Evolutionary conservation across 2,797 vertebrate genomes (phyloP), one percentile per base, ranked within the genome.

Genomic region (Gastrophryne carolinensis): DNA sequence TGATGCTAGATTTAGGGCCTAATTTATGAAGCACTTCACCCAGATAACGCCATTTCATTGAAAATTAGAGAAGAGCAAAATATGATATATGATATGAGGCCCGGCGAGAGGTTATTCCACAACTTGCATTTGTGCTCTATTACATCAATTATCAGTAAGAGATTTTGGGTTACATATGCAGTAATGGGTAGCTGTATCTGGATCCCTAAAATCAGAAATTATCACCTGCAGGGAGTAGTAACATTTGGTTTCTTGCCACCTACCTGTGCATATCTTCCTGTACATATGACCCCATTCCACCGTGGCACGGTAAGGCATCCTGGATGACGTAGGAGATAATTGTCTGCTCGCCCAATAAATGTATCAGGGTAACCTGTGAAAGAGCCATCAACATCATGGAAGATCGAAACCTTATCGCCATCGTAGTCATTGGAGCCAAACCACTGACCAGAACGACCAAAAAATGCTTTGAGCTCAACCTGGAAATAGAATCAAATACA

Each of bases 391-490:
- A 84, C 75, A 1, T 81, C 86, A 5, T 78, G 83, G 70, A 82
- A 87, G 37, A 87, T 19, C 2, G 85, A 86, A 1, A 56, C 78
- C 65, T 82, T 85, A 82, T 87, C 87, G n/a, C 84, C 82, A 0
- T 86, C 85, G 0, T 62, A 73, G 53, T 80, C 70, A 0, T 81
- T 82, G 15, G 30, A 81, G 67, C 85, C 84, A 74, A 89, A 87
- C 84, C 87, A 85, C 61, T 81, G 79, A 2, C 80, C 86, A 0
- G 47, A 21, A 30, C 35, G 82, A 37, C 84, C 84, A 80, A 86
- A 85, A 75, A 85, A 80, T 9, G 81, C 81, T 52, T 83, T 78
- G 17, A 88, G 81, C 5, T 81, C 84, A 77, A 77, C 85, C 87
- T 86, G 49, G 8, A 23, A 15, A 71, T 17, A 76, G 63, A 78